Evolutionary conservation across 2,888 invertebrate genomes (phyloP).

Genomic region (Leucoptera coffeella): DNA sequence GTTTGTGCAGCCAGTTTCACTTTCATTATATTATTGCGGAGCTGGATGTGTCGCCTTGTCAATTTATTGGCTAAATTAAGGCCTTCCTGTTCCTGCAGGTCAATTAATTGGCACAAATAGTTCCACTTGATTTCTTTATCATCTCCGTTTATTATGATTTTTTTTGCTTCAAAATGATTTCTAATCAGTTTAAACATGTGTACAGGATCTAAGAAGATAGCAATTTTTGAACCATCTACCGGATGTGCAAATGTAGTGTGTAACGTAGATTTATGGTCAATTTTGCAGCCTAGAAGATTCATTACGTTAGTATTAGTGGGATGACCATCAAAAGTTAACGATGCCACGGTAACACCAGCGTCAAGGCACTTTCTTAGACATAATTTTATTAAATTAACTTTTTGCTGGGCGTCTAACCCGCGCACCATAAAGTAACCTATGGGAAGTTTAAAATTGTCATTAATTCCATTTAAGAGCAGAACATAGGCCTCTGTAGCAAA

Average conservation of each 20-base stretch:
- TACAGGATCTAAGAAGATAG: slow-evolving; percentile 4
- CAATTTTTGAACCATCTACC: slow-evolving; percentile 1
- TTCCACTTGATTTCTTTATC: slow-evolving; percentile 3
- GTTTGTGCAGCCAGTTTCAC: slow-evolving; percentile 3
- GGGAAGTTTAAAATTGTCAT: slow-evolving; percentile 12
- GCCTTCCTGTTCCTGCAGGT: slow-evolving; percentile 1
- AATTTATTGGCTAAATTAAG: slow-evolving; percentile 2
- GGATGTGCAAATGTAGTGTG: slow-evolving; percentile 9
- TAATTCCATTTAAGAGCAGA: slow-evolving; percentile 10
- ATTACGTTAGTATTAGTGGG: slow-evolving; percentile 5
- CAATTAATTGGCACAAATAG: slow-evolving; percentile 1
- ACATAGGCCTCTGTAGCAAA: slow-evolving; percentile 9
- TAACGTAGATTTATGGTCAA: slow-evolving; percentile 6
- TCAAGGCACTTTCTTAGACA: slow-evolving; percentile 8
- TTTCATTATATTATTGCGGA: no score
- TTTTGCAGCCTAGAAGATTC: slow-evolving; percentile 9
- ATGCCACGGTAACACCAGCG: slow-evolving; percentile 8
- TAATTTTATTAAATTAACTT: slow-evolving; percentile 8
- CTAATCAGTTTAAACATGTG: slow-evolving; percentile 5
- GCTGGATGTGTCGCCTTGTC: no score
- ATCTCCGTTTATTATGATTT: slow-evolving; percentile 3
- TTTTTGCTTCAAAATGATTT: slow-evolving; percentile 4
- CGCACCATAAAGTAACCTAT: slow-evolving; percentile 12
- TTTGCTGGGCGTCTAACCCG: slow-evolving; percentile 8
- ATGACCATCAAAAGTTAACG: slow-evolving; percentile 8